Conservation (phyloP, 2,888 invertebrate species). For the Lasioglossum morio region DNA sequence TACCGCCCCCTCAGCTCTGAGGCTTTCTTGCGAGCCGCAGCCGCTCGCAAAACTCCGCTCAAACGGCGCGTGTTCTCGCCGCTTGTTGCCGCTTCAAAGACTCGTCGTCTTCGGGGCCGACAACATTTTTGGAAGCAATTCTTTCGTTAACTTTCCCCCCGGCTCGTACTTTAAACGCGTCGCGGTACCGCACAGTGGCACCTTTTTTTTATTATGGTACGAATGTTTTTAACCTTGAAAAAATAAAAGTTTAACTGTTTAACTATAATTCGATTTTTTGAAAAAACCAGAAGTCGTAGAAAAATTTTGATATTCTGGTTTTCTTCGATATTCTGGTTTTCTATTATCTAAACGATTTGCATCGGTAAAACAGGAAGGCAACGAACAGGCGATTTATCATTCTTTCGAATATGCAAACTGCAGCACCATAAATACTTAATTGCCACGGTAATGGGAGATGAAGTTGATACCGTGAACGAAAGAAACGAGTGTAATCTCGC, state of each 20-base stretch:
- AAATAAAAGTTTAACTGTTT: too few relatives aligned
- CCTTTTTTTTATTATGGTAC: too few relatives aligned
- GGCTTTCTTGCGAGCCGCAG: conserved; percentile 1
- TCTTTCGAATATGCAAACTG: background rate
- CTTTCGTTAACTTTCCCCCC: background rate
- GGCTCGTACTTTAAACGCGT: background rate
- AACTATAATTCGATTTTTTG: too few relatives aligned
- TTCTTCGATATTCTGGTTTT: background rate
- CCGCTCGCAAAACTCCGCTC: background rate
- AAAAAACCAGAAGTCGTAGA: too few relatives aligned
- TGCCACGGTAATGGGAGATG: background rate
- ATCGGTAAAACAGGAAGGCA: too few relatives aligned
- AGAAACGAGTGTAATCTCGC: background rate
- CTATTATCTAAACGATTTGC: too few relatives aligned
- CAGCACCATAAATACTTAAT: background rate
- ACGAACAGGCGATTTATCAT: background rate
- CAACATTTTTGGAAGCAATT: background rate
- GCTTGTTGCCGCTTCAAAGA: background rate
- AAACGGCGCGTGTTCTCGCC: background rate
- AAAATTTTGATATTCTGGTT: too few relatives aligned
- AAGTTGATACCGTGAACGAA: background rate
- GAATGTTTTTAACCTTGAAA: too few relatives aligned
- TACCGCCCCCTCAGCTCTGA: background rate
- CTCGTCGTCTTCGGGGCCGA: background rate
- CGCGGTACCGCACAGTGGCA: background rate